Conservation (phyloP, 2,888 invertebrate genomes). For the Pediacus dermestoides region DNA sequence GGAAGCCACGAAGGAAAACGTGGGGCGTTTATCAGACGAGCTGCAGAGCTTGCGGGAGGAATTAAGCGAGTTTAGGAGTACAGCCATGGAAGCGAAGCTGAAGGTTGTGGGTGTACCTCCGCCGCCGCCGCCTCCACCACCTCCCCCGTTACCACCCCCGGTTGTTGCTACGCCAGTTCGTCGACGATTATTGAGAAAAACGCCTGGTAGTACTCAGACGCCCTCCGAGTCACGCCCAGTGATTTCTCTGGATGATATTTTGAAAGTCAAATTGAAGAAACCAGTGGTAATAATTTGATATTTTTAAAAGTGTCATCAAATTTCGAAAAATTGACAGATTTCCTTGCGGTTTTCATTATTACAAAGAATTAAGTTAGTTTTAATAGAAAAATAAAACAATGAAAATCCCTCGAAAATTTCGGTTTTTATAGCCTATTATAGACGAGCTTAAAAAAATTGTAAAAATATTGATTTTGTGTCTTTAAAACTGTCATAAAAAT, state of each 20-base stretch:
- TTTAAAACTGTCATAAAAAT: too few relatives aligned
- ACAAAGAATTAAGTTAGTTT: too few relatives aligned
- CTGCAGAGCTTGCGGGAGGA: constrained; percentile 19
- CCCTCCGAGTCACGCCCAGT: constrained; percentile 41
- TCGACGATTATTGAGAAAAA: constrained; percentile 8
- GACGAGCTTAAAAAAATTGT: too few relatives aligned
- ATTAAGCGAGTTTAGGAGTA: constrained; percentile 19
- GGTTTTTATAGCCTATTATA: too few relatives aligned
- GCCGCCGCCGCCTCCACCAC: constrained; percentile 29
- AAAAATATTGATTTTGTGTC: too few relatives aligned
- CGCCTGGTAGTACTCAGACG: constrained; percentile 19
- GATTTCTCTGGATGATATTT: constrained; percentile 46
- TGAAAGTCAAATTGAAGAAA: constrained; percentile 46
- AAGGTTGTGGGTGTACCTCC: constrained; percentile 9
- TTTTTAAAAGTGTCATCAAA: too few relatives aligned
- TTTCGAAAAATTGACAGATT: too few relatives aligned
- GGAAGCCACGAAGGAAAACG: constrained; percentile 18
- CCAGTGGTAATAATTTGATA: constrained; percentile 40
- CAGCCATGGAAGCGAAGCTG: too few relatives aligned
- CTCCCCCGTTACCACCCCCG: constrained; percentile 34
- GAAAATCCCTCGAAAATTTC: too few relatives aligned
- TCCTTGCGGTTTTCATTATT: too few relatives aligned
- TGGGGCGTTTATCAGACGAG: constrained; percentile 15
- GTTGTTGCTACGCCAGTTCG: constrained; percentile 31
- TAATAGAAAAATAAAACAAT: too few relatives aligned